Evolutionary conservation across 2,797 vertebrate genomes (phyloP).

Genomic region (Cirrhinus mrigala): DNA sequence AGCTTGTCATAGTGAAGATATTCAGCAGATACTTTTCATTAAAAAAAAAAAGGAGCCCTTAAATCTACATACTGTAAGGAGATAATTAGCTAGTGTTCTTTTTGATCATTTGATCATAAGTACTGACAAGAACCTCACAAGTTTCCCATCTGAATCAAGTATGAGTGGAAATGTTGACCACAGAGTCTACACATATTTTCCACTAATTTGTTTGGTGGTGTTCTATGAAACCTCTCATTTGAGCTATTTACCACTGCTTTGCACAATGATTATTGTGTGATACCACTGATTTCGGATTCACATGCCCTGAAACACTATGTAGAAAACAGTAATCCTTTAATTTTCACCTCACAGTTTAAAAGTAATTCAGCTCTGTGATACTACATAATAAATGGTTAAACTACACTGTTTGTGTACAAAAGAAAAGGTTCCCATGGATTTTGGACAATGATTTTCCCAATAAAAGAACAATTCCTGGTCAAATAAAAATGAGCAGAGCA

Average conservation of each 20-base stretch:
- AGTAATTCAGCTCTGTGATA: too few relatives aligned
- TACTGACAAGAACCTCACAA: background rate
- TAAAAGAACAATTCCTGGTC: background rate
- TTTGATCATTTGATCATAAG: background rate
- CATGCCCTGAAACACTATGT: background rate
- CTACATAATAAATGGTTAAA: background rate
- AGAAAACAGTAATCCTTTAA: background rate
- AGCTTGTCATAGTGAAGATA: background rate
- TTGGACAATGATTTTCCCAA: background rate
- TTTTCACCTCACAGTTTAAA: too few relatives aligned
- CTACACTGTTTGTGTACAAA: background rate
- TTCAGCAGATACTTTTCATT: slow-evolving; percentile 19
- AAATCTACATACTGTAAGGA: background rate
- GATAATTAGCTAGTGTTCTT: too few relatives aligned
- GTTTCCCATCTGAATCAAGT: background rate
- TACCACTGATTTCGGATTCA: background rate
- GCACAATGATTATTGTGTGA: background rate
- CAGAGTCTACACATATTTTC: background rate
- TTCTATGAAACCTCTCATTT: background rate
- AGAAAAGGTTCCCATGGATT: background rate
- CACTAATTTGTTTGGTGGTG: background rate
- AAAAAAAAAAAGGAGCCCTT: too few relatives aligned
- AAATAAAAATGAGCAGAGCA: background rate
- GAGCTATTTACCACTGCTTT: background rate
- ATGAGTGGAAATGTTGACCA: background rate